Base-by-base conservation (phyloP, 2,113 vertebrate species). In the Mesocricetus auratus region DNA sequence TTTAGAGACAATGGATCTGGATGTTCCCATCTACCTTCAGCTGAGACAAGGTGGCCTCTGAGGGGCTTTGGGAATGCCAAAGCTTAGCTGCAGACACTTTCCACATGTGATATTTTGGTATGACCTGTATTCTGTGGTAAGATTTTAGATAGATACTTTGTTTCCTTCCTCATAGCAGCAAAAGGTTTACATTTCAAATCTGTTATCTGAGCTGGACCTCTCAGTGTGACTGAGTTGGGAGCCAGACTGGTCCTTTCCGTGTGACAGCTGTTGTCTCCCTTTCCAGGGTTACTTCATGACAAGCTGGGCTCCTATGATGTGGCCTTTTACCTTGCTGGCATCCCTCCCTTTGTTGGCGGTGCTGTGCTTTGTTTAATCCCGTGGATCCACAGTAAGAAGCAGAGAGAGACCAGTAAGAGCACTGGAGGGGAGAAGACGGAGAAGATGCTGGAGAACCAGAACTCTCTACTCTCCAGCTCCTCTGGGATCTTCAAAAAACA, bases 281-380 rank as follows among this genome's bases (percentile, higher is more conserved):
- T 85, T 68, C 9, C 97, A 99, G 99, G 99, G 33, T 98, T 99
- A 94, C 98, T 99, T 91, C 98, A 97, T 39, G 99, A 99, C 97
- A 97, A 98, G 19, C 98, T 99, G 5, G 98, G 98, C 10, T 98
- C 92, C 96, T 99, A 99, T 0, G 96, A 99, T 0, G 96, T 99
- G 92, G 99, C 99, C 0, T 99, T 99, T 98, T 99, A 99, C 98
- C 98, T 99, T 96, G 99, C 99, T 0, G 99, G 99, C 0, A 98
- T 99, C 90, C 99, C 99, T 4, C 99, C 99, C 0, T 97, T 99
- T n/a, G 73, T 99, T 21, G 99, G 99, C 0, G 99, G 99, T 36
- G 97, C 98, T 7, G 81, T 99, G 88, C 97, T 99, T 15, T 99
- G 99, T 68, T 96, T 99, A 69, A 99, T 99, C 68, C 99, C 99